Base-by-base conservation (phyloP, 2,888 invertebrate species). In the Acrobasis consociella region DNA sequence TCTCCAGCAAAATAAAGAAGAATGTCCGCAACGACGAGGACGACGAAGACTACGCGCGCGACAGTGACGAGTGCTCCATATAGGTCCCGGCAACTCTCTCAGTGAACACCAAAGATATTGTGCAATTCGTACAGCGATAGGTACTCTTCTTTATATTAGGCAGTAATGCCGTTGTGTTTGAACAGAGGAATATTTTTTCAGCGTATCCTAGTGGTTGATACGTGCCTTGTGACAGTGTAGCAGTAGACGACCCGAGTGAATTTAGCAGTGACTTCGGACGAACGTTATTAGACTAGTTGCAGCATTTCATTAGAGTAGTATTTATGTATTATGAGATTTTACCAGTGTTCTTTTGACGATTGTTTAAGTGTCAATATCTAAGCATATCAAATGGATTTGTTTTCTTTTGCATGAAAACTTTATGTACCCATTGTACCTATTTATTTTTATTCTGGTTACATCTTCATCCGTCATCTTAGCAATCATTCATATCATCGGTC, bases 61-160 rank as follows among this genome's bases (percentile, higher is more conserved):
- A 94, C 75, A 94, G 94, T 75, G 94, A 94, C 78, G 94, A 94
- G 79, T 94, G 94, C 81, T 94, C 94, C 81, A 94, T 94, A 87
- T 94, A 90, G 85, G 79, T 68, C 50, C 51, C 60, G 59, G 51
- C 42, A 60, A 65, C 64, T 69, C 70, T 65, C 65, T 72, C 74
- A 80, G 79, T 85, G 82, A 80, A 86, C 85, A 83, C 89, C 89
- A 89, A 89, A 89, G 89, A 90, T 83, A 74, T 71, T 70, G 81
- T 83, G 80, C 76, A 81, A 81, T 78, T 70, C 67, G 69, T 66
- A 64, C 60, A 69, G 64, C 64, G 62, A 51, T 66, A 67, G 66
- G 60, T 64, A 69, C 66, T 62, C 31, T 60, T 46, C 65, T 53
- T 66, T 76, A 81, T 76, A 72, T 71, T 81, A 78, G 72, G 67